Evolutionary conservation across 1,140 invertebrate species (phyloP), one percentile per base, ranked within the genome.

Genomic region (Calliopsis andreniformis): DNA sequence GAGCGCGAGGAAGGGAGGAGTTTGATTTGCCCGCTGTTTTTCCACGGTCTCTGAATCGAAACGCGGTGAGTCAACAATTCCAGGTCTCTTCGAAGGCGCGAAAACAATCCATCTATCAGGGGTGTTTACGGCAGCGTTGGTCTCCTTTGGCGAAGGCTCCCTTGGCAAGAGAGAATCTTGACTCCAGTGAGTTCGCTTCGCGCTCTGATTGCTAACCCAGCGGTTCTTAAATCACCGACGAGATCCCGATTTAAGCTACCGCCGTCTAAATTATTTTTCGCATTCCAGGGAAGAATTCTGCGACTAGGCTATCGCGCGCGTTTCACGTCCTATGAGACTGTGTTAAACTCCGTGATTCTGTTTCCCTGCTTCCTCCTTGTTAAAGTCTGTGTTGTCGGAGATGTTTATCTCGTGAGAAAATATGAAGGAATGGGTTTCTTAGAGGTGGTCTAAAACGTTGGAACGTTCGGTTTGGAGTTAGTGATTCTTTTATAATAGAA

Each of bases 81-180:
- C 61, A 76, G 67, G 72, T 61, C 79, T 72, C 84, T 79, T 76
- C 56, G 79, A 86, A 85, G 84, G 81, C 87, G 78, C 86, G 87
- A 88, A 88, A 88, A 88, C 87, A 87, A 82, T 87, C 86, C 87
- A 88, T 88, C 86, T 83, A 86, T 88, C 85, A 87, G 86, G 75
- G 30, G 43, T 87, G 84, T 88, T 88, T 88, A 88, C 87, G 56
- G 75, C 62, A 67, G 25, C 75, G 73, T 49, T 58, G 69, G 56
- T 78, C 73, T 77, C 69, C 78, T 56, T 69, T 39, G 53, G 51
- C 16, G 43, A 18, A 64, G 59, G 63, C 12, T 20, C 58, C 39
- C 39, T 49, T 71, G 58, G 69, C 42, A 58, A 71, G 12, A 25
- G 68, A 20, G 16, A 5, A 16, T n/a, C 30, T 39, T 55, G 70